These are phyloP conservation scores for Neosalanx taihuensis DNA, from an alignment of 2,797 vertebrate species.

Conservation along the genomic window DNA sequence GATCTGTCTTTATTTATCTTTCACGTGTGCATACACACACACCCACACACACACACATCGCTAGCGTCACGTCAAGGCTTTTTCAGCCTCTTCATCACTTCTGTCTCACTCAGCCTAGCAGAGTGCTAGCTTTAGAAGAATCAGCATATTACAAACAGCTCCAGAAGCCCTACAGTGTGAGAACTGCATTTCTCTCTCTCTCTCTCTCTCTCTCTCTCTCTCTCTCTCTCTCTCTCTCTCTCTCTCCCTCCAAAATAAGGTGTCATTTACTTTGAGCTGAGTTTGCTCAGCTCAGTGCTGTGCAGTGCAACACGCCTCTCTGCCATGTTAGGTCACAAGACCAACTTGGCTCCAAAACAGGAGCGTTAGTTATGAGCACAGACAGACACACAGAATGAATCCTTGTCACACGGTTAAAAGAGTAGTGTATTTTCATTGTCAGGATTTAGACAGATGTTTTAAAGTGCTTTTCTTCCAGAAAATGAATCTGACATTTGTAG, in stretches of 20 bases:
- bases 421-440: neutral
- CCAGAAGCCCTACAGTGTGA: slow-evolving; percentile 16
- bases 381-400: neutral
- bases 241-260: slow-evolving; percentile 31
- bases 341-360: slow-evolving; percentile 24
- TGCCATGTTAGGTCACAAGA: slow-evolving; percentile 21
- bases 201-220: slow-evolving; percentile 11
- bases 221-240: neutral
- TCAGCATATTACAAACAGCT: slow-evolving; percentile 22
- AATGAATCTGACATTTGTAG: too few species aligned
- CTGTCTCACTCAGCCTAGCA: neutral
- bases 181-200: slow-evolving; percentile 12
- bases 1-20: too few species aligned
- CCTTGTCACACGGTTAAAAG: neutral
- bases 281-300: neutral
- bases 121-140: slow-evolving; percentile 42
- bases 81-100: slow-evolving; percentile 4
- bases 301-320: neutral
- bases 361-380: neutral
- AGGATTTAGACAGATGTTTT: too few species aligned
- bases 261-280: slow-evolving; percentile 29
- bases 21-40: neutral
- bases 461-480: too few species aligned
- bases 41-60: neutral
- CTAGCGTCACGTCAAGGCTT: neutral